Evolutionary conservation across 2,797 vertebrate genomes (phyloP).

Genomic region (Artibeus lituratus): DNA sequence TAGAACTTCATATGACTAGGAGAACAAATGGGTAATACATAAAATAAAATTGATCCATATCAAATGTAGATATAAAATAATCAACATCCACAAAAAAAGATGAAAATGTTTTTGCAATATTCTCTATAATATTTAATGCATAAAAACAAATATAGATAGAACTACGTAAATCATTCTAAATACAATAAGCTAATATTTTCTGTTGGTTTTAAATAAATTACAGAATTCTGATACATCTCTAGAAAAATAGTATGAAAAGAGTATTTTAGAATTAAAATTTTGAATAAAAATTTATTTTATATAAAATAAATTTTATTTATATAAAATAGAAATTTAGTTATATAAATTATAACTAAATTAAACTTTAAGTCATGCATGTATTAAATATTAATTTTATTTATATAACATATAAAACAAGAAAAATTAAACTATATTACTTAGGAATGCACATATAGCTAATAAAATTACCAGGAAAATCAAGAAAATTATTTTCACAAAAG

Average conservation of each 20-base stretch:
- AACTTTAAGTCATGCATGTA: not conserved
- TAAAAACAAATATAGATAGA: not conserved
- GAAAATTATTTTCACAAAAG: not conserved
- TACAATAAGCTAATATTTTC: not conserved
- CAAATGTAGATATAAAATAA: not conserved
- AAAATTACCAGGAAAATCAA: not conserved
- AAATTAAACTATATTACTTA: not conserved
- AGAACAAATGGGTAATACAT: not conserved
- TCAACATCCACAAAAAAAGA: not conserved
- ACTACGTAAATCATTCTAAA: not conserved
- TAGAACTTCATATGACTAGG: not conserved
- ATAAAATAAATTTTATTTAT: no score
- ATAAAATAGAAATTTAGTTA: not conserved
- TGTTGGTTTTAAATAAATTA: not conserved
- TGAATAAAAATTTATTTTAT: not conserved
- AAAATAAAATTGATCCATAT: not conserved
- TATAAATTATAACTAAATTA: not conserved
- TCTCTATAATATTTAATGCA: not conserved
- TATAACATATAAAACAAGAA: not conserved
- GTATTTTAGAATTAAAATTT: not conserved
- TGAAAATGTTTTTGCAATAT: not conserved
- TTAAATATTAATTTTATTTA: not conserved
- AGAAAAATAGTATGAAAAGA: not conserved
- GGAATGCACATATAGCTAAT: not conserved
- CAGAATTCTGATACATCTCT: not conserved